A percentile compares a stretch with the other conserved stretches of the same genome.
These are phyloP conservation scores for Trichonephila inaurata DNA, from an alignment of 1,140 invertebrate genomes.

Conservation along the genomic window DNA sequence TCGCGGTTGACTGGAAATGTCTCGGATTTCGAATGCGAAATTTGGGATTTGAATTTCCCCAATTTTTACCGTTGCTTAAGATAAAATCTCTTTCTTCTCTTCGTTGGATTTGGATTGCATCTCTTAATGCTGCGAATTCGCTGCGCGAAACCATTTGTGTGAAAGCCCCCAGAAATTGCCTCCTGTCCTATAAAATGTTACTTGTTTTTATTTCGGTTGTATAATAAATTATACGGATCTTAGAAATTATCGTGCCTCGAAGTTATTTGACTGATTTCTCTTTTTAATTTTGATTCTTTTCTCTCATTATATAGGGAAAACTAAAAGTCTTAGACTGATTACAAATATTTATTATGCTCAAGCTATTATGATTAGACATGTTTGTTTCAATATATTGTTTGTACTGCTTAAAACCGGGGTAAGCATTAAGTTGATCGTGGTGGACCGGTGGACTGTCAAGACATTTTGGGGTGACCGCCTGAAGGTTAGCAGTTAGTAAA, in stretches of 20 bases:
- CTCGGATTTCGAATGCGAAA: constrained; percentile 64
- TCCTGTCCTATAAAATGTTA: not conserved
- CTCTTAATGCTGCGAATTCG: not conserved
- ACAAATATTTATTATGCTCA: too few species aligned
- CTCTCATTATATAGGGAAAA: not conserved
- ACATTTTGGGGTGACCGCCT: too few species aligned
- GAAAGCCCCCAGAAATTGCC: not conserved
- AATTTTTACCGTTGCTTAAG: not conserved
- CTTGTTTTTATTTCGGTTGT: not conserved
- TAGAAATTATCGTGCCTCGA: not conserved
- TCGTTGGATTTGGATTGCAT: not conserved
- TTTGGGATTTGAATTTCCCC: constrained; percentile 45
- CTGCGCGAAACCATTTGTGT: not conserved
- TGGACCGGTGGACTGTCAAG: too few species aligned
- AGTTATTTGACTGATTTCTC: not conserved
- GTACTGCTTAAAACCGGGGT: too few species aligned
- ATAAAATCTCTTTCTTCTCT: not conserved
- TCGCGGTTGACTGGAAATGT: constrained; percentile 29
- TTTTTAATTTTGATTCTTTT: not conserved
- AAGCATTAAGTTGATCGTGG: too few species aligned
- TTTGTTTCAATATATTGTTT: too few species aligned
- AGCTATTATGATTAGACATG: too few species aligned
- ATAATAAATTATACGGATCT: not conserved
- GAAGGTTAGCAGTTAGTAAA: too few species aligned
- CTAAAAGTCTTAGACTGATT: too few species aligned